These are phyloP conservation scores for Pollimyrus isidori DNA, from an alignment of 2,113 vertebrate genomes.

Conservation along the genomic window DNA sequence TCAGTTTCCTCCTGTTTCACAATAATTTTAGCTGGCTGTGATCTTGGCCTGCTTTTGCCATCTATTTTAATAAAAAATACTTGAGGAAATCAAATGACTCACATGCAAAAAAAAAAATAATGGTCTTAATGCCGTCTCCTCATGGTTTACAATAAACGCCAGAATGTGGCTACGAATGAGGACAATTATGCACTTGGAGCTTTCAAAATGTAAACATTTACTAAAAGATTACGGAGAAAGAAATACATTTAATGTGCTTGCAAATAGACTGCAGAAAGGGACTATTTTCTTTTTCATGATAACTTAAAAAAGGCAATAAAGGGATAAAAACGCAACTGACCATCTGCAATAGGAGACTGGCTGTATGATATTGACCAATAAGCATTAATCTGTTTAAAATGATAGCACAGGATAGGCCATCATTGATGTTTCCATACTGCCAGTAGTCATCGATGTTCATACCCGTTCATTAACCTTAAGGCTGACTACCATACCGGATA, in stretches of 20 bases:
- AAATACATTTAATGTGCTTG: not conserved
- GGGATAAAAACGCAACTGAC: not conserved
- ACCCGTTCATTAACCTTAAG: not conserved
- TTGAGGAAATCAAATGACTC: not conserved
- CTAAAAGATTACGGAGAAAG: not conserved
- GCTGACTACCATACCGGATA: no score
- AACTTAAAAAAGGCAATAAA: not conserved
- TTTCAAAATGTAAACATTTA: not conserved
- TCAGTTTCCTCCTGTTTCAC: not conserved
- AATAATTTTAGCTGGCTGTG: not conserved
- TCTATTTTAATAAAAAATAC: not conserved
- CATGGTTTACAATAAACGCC: not conserved
- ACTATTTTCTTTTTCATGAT: not conserved
- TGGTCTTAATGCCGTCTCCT: not conserved
- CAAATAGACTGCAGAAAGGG: not conserved
- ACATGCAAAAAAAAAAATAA: not conserved
- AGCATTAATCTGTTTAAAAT: not conserved
- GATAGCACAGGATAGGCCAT: not conserved
- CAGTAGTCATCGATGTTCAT: not conserved
- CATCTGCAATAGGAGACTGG: not conserved
- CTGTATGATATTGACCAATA: not conserved
- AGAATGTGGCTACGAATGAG: not conserved
- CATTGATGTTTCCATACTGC: not conserved
- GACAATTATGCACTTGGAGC: not conserved
- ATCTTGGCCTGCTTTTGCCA: not conserved